Evolutionary conservation across 2,797 vertebrate species (phyloP), one percentile per base, ranked within the genome.

Genomic region (Sebastes nivosus): DNA sequence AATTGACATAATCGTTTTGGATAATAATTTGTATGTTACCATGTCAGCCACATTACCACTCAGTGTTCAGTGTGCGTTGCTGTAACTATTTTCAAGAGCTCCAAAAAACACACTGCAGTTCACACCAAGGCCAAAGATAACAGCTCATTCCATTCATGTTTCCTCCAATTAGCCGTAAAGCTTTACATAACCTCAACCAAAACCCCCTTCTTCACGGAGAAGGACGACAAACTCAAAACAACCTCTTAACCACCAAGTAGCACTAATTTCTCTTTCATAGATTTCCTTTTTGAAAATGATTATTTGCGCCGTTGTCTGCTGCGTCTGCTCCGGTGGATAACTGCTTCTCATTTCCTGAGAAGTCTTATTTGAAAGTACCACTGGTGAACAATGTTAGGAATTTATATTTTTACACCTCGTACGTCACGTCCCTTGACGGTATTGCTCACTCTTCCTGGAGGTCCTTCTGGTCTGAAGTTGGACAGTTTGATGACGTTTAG

Each of bases 121-220:
- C 72, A 72, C 36, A 46, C 11, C 6, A 4, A 75, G 57, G 42
- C 20, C 57, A 72, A 71, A 29, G 36, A 52, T 59, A 77, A 72
- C 24, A 42, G 52, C 22, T 77, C 72, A 72, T 79, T 81, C 20
- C 67, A 72, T 30, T 63, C 60, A 57, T 27, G 34, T 72, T 68
- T 80, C 72, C 34, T 66, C 18, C 38, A 66, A 54, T 58, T 66
- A 74, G 64, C 29, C 30, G 52, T 25, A 66, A 72, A 54, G 60
- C 32, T 75, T 70, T 20, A 29, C 6, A 42, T 54, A 67, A 67
- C 61, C 29, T 65, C 57, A 3, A 57, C 16, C 38, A 25, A 54
- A 63, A 42, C 14, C 36, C 29, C 36, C 27, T 50, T 73, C 63
- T 52, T 72, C 36, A 10, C 1, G 1, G 60, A 57, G 27, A 52